Base-by-base conservation (phyloP, 2,797 vertebrate genomes). In the Myotis daubentonii region DNA sequence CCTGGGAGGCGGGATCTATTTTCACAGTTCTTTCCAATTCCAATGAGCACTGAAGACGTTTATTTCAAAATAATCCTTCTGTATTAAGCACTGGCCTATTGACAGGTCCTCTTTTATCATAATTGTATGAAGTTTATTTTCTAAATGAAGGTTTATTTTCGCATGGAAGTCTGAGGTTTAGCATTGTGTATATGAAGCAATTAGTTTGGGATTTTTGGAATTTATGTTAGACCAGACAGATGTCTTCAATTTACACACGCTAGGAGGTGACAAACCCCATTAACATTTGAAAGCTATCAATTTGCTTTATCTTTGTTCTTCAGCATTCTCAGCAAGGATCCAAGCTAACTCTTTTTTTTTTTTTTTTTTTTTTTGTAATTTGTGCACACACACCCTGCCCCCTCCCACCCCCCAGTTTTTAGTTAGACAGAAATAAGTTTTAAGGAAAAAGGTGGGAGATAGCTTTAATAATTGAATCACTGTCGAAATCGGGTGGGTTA, bases 241-340 rank as follows among this genome's bases (percentile, higher is more conserved):
- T 97, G 97, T 97, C 96, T 97, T 97, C 94, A 97, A 97, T 97
- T 97, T 97, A 93, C 97, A 97, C 97, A 93, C 94, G 89, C 92
- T 93, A 93, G 83, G 96, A 97, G 96, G 97, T 97, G 97, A 97
- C 97, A 97, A 97, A 95, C 93, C 94, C 90, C 87, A 97, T 97
- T 97, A 97, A 96, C 96, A 97, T 97, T 97, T 38, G 22, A 97
- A 97, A 96, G 92, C 97, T 96, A 97, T 97, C 96, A 96, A 92
- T 97, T 97, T 95, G 91, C 96, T 96, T 97, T 95, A 97, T 97
- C 95, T 97, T 96, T 97, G 93, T 93, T 96, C 96, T 92, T 95
- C 30, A 30, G 93, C 62, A 80, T 90, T 93, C 47, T 68, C 83
- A 87, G 95, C 91, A 78, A 86, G 44, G 66, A 95, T 89, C n/a